These are phyloP conservation scores for Plumapathes pennacea DNA, from an alignment of 92 coral and sea anemone genomes.

Conservation along the genomic window DNA sequence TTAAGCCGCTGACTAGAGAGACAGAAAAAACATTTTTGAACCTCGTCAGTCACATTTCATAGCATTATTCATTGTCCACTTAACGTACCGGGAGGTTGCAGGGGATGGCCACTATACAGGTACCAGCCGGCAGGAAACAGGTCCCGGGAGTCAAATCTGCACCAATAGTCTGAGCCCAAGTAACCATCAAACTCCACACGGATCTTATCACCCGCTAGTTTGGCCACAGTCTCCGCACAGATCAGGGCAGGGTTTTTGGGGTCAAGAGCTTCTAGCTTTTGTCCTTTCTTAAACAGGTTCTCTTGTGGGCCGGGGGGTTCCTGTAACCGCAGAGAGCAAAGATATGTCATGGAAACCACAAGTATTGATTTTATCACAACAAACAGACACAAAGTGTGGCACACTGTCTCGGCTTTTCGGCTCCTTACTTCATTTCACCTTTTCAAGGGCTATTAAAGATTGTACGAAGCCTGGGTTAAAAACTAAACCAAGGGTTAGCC, in stretches of 20 bases:
- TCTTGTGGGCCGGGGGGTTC: slow-evolving; percentile 71
- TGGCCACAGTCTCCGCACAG: slow-evolving; percentile 93
- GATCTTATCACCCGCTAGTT: slow-evolving; percentile 74
- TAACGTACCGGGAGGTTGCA: slow-evolving; percentile 89
- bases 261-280: slow-evolving; percentile 93
- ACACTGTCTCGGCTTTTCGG: too few relatives aligned
- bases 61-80: too few relatives aligned
- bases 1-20: too few relatives aligned
- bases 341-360: too few relatives aligned
- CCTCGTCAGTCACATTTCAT: too few relatives aligned
- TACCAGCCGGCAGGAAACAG: slow-evolving; percentile 98
- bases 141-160: slow-evolving; percentile 84
- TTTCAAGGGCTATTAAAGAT: too few relatives aligned
- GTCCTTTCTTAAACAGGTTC: slow-evolving; percentile 65
- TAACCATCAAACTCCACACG: slow-evolving; percentile 93
- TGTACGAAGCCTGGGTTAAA: too few relatives aligned
- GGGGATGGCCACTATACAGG: slow-evolving; percentile 79
- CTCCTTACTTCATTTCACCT: too few relatives aligned
- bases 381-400: too few relatives aligned
- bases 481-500: too few relatives aligned
- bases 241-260: slow-evolving; percentile 86
- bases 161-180: slow-evolving; percentile 88
- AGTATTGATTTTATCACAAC: too few relatives aligned
- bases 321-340: slow-evolving; percentile 14
- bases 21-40: too few relatives aligned